These are phyloP conservation scores for Cerastis leucographa DNA, from an alignment of 2,888 invertebrate species.

Conservation along the genomic window DNA sequence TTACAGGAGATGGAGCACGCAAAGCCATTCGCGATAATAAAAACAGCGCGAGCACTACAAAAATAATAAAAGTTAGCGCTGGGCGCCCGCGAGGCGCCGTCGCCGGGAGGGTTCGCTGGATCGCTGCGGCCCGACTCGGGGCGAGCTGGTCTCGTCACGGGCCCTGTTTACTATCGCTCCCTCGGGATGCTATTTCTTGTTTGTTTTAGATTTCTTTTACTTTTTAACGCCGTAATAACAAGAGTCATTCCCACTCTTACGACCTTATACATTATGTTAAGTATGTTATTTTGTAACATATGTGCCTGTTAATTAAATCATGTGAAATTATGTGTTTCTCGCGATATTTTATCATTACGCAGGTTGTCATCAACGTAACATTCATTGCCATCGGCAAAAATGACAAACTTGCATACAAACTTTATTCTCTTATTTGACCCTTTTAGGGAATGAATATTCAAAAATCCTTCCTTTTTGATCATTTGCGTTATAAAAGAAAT, in stretches of 20 bases:
- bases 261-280: too few relatives aligned
- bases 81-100: slow-evolving; percentile 82
- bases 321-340: background rate
- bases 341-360: background rate
- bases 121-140: slow-evolving; percentile 68
- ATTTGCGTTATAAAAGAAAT: background rate
- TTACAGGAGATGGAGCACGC: slow-evolving; percentile 73
- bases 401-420: background rate
- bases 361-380: background rate
- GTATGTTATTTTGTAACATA: slow-evolving; percentile 11
- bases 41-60: slow-evolving; percentile 83
- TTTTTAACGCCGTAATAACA: slow-evolving; percentile 77
- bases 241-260: slow-evolving; percentile 66
- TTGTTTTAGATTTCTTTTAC: slow-evolving; percentile 77
- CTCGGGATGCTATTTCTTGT: slow-evolving; percentile 76
- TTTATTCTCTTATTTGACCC: background rate
- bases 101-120: slow-evolving; percentile 67
- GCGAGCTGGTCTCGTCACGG: slow-evolving; percentile 75
- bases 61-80: slow-evolving; percentile 87
- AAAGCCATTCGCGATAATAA: slow-evolving; percentile 82
- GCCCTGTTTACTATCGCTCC: slow-evolving; percentile 83
- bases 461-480: background rate
- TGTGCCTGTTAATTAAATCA: slow-evolving; percentile 10
- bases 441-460: background rate
- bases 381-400: background rate